Percentiles rank a stretch among this genome's conserved stretches.
Evolutionary conservation across 2,113 vertebrate genomes (phyloP).

Genomic region (Sula dactylatra): DNA sequence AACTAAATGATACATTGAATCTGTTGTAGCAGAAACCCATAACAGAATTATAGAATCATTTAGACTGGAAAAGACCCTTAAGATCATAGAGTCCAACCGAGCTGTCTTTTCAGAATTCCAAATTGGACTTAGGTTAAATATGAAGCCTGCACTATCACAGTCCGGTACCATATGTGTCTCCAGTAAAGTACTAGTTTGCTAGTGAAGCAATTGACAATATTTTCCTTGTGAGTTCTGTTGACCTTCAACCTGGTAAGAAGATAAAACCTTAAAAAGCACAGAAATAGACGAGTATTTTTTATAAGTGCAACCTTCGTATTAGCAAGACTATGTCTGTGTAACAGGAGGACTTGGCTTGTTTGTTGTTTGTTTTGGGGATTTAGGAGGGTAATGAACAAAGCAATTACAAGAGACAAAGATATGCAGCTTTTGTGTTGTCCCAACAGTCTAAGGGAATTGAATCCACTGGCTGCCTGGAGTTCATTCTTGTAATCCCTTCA

Average conservation of each 20-base stretch:
- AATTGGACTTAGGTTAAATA: background rate
- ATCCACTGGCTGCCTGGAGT: slow-evolving; percentile 25
- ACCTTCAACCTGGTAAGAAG: slow-evolving; percentile 28
- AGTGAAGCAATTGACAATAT: background rate
- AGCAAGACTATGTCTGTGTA: background rate
- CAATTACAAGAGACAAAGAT: slow-evolving; percentile 49
- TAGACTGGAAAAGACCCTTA: background rate
- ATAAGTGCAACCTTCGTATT: background rate
- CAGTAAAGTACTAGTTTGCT: background rate
- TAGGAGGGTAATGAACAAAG: slow-evolving; percentile 47
- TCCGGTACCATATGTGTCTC: background rate
- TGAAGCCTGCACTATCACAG: background rate
- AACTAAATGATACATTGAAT: background rate
- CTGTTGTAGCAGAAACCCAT: background rate
- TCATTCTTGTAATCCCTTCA: slow-evolving; percentile 42
- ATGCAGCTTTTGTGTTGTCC: slow-evolving; percentile 14
- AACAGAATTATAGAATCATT: background rate
- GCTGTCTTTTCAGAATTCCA: background rate
- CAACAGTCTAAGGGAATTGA: slow-evolving; percentile 33
- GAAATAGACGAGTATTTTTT: background rate
- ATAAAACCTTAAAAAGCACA: slow-evolving; percentile 20
- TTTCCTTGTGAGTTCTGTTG: slow-evolving; percentile 19
- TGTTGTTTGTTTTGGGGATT: slow-evolving; percentile 19
- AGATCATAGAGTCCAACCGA: background rate
- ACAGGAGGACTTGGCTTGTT: background rate